Evolutionary conservation across 2,888 invertebrate species (phyloP), one percentile per base, ranked within the genome.

Genomic region (Phaonia tiefii): DNA sequence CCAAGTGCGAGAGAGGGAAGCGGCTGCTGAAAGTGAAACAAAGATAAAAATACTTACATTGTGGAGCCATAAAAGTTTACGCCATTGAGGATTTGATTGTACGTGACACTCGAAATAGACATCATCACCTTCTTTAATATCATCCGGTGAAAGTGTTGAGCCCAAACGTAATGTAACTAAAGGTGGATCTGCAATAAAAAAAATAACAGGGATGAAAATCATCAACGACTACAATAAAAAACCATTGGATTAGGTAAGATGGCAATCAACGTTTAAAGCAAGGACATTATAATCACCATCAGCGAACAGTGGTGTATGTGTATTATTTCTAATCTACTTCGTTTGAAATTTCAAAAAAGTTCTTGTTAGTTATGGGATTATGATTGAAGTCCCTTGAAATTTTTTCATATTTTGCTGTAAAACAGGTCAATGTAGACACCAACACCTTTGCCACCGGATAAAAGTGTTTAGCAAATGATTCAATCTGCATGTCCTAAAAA

Each of bases 71-170:
- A 95, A 94, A 83, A 97, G 93, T 88, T 96, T 95, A 87, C 95
- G 93, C 92, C 95, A 96, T 82, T 94, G 94, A 44, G 97, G 97
- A 92, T 97, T 96, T 86, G 97, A 95, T 88, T 95, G 94, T 87
- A 97, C 96, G 92, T 96, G 96, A 92, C 97, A 97, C 92, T 97
- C 97, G 91, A 97, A 97, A 92, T 97, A 97, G 80, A 97, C 96
- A 92, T 97, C 97, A 88, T 96, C 97, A 69, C 97, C 96, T 91
- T 97, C 97, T 91, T 97, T 97, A 92, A 97, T 97, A 92, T 97
- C 96, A 84, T 95, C 95, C 76, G 96, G 94, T 86, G 95, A 95
- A 85, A 97, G 92, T 77, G 96, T 96, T 88, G 96, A 95, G 87
- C 97, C 97, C 84, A 97, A 92, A 80, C 95, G 93, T 85, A 97